A percentile compares a stretch with the other conserved stretches of the same genome.
These are phyloP conservation scores for Monodelphis domestica DNA, from an alignment of 2,797 vertebrate species.

Conservation along the genomic window DNA sequence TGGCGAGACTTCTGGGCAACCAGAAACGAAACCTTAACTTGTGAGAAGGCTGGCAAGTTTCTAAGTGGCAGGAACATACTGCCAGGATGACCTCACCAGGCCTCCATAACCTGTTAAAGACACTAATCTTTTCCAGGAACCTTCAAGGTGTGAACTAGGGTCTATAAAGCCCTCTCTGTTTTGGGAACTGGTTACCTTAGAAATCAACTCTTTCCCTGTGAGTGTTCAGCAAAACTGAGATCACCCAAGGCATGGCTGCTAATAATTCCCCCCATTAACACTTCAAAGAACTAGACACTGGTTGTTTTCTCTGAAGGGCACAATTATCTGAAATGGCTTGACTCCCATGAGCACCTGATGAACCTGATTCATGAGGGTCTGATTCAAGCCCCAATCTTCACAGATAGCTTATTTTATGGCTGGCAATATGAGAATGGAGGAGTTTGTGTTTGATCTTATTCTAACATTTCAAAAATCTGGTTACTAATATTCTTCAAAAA, in stretches of 20 bases:
- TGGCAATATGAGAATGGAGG: not conserved
- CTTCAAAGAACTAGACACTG: slow-evolving; percentile 44
- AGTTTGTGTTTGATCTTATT: not conserved
- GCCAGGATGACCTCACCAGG: slow-evolving; percentile 39
- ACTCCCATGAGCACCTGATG: not conserved
- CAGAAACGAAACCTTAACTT: slow-evolving; percentile 51
- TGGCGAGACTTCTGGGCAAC: slow-evolving; percentile 36
- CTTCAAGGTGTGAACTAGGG: slow-evolving; percentile 66
- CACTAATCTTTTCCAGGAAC: slow-evolving; percentile 57
- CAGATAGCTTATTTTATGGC: not conserved
- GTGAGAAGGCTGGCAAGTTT: slow-evolving; percentile 48
- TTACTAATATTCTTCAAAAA: not conserved
- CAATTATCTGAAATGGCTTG: not conserved
- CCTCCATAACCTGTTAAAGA: slow-evolving; percentile 21
- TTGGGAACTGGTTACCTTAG: slow-evolving; percentile 67
- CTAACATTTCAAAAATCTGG: too few species aligned
- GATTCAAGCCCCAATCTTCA: not conserved
- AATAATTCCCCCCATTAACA: slow-evolving; percentile 53
- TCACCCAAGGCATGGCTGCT: not conserved
- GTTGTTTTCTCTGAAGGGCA: slow-evolving; percentile 7
- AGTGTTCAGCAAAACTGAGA: slow-evolving; percentile 36
- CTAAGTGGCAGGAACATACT: slow-evolving; percentile 51
- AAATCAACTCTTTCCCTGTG: slow-evolving; percentile 53
- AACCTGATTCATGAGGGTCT: slow-evolving; percentile 20
- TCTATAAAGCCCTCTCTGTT: slow-evolving; percentile 67